phyloP scores from a whole-genome alignment of 1,140 invertebrate genomes.

The Dendroctonus ponderosae region DNA sequence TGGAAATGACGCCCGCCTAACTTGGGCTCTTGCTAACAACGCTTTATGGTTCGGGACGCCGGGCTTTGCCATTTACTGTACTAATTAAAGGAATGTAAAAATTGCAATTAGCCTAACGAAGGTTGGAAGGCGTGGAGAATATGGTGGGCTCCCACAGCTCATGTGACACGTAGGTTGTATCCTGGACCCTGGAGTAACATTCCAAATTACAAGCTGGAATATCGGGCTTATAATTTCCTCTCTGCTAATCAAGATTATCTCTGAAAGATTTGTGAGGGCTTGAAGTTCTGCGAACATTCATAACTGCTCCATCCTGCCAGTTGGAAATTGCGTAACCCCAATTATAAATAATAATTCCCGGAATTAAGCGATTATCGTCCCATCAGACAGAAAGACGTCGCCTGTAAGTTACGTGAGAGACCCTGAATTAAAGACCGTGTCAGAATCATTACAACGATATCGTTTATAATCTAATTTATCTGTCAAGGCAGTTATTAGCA shows the following conservation, averaged over 20 bases:
- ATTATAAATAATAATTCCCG: too few species aligned
- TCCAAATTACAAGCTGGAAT: too few species aligned
- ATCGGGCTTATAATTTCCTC: too few species aligned
- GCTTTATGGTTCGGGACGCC: constrained; percentile 17
- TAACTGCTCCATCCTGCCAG: too few species aligned
- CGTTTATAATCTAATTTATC: constrained; percentile 19
- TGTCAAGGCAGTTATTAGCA: constrained; percentile 23
- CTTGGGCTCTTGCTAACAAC: constrained; percentile 18
- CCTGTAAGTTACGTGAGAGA: neutral
- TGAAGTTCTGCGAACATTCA: too few species aligned
- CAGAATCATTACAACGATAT: constrained; percentile 12
- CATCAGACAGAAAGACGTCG: too few species aligned
- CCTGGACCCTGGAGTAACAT: too few species aligned
- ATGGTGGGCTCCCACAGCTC: neutral
- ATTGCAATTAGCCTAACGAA: constrained; percentile 14
- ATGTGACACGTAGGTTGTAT: too few species aligned
- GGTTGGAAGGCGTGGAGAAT: neutral
- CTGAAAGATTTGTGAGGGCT: too few species aligned
- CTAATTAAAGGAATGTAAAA: constrained; percentile 19
- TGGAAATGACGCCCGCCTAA: constrained; percentile 27
- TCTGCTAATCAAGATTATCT: too few species aligned
- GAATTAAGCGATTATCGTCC: too few species aligned
- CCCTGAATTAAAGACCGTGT: constrained; percentile 8
- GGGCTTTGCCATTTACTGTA: constrained; percentile 18
- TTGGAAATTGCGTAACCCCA: too few species aligned